Base-by-base conservation (phyloP, 2,113 vertebrate genomes). In the Rana temporaria region DNA sequence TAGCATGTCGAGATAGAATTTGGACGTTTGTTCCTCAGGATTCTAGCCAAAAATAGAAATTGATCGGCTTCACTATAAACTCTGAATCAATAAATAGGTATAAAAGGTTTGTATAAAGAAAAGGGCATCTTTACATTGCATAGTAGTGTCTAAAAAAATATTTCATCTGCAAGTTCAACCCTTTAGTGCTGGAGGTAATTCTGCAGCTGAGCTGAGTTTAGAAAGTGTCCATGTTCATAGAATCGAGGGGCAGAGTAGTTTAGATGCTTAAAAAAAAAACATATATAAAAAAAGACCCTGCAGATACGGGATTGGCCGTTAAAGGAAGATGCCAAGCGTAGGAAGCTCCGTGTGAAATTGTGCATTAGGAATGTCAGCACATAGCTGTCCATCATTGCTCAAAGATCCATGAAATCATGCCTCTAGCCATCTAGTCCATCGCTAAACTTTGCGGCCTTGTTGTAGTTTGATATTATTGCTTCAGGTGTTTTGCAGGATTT, bases 131-230 rank as follows among this genome's bases (percentile, higher is more conserved):
- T 83, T 83, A 75, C 81, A 83, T 83, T 83, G 81, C 81, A 83
- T 83, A 75, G 72, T 83, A 83, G 71, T 59, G 56, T 68, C 81
- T 75, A 83, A 68, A 83, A 83, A 83, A 83, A 83, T 83, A 83
- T 59, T 67, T 38, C 60, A 63, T 83, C 52, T 75, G 80, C n/a
- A 56, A 52, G 42, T 19, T 20, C 65, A 56, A 82, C 53, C 71
- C 20, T 72, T 55, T 56, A 82, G 52, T 30, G 63, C 32, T 68
- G 62, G 32, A 66, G 26, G 19, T 19, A 2, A 73, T 1, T 30
- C 24, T 59, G 55, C 71, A 74, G 26, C 32, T n/a, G 11, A 14
- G 32, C 52, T n/a, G 32, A 38, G 6, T 34, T 34, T 32, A 57
- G 53, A 17, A 73, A 57, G 34, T 15, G 17, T 60, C 71, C 26